phyloP scores from a whole-genome alignment of 2,888 invertebrate species.

The Arrhopalites spinosus region DNA sequence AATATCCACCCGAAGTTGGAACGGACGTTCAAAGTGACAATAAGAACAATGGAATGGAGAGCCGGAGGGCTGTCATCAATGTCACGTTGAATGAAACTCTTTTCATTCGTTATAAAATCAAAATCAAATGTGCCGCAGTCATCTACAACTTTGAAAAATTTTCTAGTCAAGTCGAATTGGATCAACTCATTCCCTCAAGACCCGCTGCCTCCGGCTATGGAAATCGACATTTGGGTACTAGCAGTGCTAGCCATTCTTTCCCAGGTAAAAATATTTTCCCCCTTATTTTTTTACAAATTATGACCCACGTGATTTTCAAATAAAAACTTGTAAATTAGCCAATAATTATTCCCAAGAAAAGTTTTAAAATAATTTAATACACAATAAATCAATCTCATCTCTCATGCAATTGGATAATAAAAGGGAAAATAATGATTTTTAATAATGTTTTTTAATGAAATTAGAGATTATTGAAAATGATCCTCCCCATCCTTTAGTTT shows the following conservation, averaged over 20 bases:
- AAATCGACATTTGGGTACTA: not conserved
- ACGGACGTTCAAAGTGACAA: constrained; percentile 6
- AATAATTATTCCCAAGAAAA: no score
- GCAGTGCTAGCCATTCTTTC: not conserved
- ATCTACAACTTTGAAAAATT: constrained; percentile 39
- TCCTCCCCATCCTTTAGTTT: no score
- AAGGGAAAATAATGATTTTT: no score
- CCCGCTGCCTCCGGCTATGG: constrained; percentile 9
- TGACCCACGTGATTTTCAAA: no score
- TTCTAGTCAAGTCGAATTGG: not conserved
- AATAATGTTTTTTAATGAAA: no score
- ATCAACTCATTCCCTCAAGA: not conserved
- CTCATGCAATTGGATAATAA: no score
- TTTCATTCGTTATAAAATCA: constrained; percentile 40
- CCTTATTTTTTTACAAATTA: not conserved
- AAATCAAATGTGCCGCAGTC: constrained; percentile 41
- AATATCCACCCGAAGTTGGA: not conserved
- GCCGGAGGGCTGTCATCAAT: constrained; percentile 32
- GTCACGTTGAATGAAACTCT: constrained; percentile 37
- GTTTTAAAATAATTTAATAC: no score
- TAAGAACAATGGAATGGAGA: constrained; percentile 14
- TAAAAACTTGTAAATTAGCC: no score
- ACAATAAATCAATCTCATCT: no score
- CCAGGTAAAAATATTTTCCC: not conserved
- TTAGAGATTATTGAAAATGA: no score